A percentile compares a stretch with the other conserved stretches of the same genome.
Conservation (phyloP, 2,797 vertebrate genomes). For the Carduelis carduelis region DNA sequence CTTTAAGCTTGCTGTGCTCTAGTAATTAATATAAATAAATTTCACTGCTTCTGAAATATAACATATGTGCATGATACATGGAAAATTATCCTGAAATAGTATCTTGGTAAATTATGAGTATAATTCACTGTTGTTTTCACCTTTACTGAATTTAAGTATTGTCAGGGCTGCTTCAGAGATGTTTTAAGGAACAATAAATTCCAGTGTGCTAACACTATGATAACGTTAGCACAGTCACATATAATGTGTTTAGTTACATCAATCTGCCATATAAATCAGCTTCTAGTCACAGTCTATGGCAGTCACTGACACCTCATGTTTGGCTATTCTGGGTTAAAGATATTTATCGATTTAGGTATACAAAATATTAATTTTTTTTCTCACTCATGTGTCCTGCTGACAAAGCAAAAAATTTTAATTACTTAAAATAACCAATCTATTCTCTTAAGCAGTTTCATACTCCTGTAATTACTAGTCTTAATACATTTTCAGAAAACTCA, state of each 20-base stretch:
- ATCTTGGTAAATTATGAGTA: background rate
- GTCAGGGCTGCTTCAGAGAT: background rate
- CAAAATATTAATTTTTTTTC: background rate
- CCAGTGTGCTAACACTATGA: background rate
- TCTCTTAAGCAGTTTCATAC: background rate
- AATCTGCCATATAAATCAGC: background rate
- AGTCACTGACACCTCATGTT: background rate
- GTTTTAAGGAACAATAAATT: background rate
- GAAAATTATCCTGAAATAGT: background rate
- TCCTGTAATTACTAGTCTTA: background rate
- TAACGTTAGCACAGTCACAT: background rate
- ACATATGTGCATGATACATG: background rate
- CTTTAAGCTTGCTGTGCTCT: background rate
- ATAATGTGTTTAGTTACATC: background rate
- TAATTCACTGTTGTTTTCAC: background rate
- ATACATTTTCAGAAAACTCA: background rate
- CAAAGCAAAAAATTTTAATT: background rate
- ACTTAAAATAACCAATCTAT: background rate
- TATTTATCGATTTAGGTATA: background rate
- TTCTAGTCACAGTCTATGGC: background rate
- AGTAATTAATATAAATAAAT: background rate
- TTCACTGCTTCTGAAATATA: background rate
- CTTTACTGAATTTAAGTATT: background rate
- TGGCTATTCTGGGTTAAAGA: background rate
- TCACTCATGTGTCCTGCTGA: background rate